Conservation (phyloP, 2,888 invertebrate species). For the Crematogaster levior region DNA sequence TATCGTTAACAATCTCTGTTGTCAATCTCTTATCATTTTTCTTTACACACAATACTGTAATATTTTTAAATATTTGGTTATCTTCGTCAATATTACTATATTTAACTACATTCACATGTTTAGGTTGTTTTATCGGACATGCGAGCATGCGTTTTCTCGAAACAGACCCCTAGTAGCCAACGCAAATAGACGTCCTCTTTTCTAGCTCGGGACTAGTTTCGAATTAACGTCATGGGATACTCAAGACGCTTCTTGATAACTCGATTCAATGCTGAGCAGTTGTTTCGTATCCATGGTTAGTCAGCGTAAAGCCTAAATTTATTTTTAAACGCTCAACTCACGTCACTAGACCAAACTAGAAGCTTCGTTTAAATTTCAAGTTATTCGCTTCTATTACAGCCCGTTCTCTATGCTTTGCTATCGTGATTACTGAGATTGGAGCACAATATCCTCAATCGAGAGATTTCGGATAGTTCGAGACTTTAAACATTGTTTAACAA, state of each 20-base stretch:
- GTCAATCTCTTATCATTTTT: background rate
- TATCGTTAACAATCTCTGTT: background rate
- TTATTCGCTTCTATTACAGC: conserved; percentile 22
- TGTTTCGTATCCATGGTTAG: conserved; percentile 56
- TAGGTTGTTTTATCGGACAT: background rate
- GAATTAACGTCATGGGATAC: conserved; percentile 23
- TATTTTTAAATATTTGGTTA: background rate
- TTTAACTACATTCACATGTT: background rate
- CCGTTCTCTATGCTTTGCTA: background rate
- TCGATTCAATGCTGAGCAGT: conserved; percentile 56
- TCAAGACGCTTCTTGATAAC: conserved; percentile 53
- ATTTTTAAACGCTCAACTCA: conserved; percentile 65
- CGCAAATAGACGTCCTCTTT: conserved; percentile 41
- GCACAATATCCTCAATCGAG: background rate
- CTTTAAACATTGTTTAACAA: background rate
- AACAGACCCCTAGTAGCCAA: background rate
- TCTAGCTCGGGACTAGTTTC: conserved; percentile 34
- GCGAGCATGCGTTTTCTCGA: background rate
- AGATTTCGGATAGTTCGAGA: background rate
- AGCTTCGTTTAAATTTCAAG: conserved; percentile 54
- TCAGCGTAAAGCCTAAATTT: conserved; percentile 60
- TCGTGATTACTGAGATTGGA: conserved; percentile 21
- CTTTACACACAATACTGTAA: background rate
- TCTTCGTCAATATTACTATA: background rate
- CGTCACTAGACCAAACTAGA: conserved; percentile 48